Evolutionary conservation across 2,797 vertebrate species (phyloP).

Genomic region (Myotis planiceps): DNA sequence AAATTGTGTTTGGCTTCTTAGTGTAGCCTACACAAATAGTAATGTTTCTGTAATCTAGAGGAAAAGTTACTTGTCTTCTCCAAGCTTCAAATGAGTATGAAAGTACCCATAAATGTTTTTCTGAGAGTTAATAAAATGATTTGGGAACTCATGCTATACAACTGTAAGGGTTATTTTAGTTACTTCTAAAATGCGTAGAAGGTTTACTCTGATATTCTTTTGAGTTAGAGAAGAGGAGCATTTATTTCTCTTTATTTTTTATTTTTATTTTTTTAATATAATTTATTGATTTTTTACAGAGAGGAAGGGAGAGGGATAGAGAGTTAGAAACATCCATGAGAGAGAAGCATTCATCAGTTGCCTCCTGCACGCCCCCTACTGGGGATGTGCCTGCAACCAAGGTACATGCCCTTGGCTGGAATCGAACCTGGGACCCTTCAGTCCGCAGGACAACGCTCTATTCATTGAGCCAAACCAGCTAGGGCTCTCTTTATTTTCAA

Average conservation of each 20-base stretch:
- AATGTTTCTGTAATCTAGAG: not conserved
- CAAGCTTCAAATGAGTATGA: not conserved
- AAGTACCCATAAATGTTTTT: not conserved
- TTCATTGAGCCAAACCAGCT: too few relatives aligned
- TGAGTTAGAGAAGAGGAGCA: not conserved
- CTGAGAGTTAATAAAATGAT: slow-evolving; percentile 2
- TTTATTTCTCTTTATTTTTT: not conserved
- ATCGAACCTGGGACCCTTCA: too few relatives aligned
- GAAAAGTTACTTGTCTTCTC: not conserved
- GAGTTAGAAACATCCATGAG: too few relatives aligned
- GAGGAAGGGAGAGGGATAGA: too few relatives aligned
- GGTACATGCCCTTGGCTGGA: too few relatives aligned
- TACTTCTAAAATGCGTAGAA: not conserved
- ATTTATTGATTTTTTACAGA: too few relatives aligned
- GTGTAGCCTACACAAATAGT: not conserved
- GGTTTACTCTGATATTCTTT: not conserved
- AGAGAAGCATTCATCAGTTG: too few relatives aligned
- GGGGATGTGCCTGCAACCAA: too few relatives aligned
- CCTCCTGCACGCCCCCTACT: too few relatives aligned
- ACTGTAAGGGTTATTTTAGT: not conserved
- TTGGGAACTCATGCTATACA: not conserved
- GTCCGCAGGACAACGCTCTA: too few relatives aligned
- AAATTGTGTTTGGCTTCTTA: not conserved
- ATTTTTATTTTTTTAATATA: too few relatives aligned
- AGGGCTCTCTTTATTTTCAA: not conserved